phyloP scores from a whole-genome alignment of 2,113 vertebrate species.

The Dipodomys stephensi region DNA sequence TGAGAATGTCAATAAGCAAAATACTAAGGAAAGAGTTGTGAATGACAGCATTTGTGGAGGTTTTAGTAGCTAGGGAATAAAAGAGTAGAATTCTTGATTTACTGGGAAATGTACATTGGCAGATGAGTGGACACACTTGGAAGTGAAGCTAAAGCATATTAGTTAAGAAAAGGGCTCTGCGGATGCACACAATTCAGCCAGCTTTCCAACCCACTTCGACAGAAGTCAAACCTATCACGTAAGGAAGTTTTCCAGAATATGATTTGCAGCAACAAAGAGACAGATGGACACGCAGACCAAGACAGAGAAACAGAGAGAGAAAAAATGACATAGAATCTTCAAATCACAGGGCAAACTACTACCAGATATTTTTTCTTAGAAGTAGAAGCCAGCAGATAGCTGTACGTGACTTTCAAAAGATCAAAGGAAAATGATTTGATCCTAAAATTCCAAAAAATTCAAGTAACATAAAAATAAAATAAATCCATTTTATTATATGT shows the following conservation, averaged over 20 bases:
- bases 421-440: constrained; percentile 25
- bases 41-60: neutral
- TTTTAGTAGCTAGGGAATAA: neutral
- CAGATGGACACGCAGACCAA: neutral
- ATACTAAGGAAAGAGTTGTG: neutral
- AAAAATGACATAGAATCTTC: neutral
- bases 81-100: neutral
- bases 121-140: neutral
- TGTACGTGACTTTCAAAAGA: constrained; percentile 23
- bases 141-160: neutral
- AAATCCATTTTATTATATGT: constrained; percentile 1
- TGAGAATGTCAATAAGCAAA: neutral
- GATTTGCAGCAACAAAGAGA: too few species aligned
- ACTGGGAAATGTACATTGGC: constrained; percentile 14
- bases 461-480: constrained; percentile 3
- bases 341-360: neutral
- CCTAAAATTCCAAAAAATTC: neutral
- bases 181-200: neutral
- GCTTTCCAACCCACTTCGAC: neutral
- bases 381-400: neutral
- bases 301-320: neutral
- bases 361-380: neutral
- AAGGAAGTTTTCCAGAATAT: constrained; percentile 18
- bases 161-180: neutral
- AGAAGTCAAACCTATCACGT: neutral